phyloP scores from a whole-genome alignment of 2,888 invertebrate species.

The Oscheius sp. region DNA sequence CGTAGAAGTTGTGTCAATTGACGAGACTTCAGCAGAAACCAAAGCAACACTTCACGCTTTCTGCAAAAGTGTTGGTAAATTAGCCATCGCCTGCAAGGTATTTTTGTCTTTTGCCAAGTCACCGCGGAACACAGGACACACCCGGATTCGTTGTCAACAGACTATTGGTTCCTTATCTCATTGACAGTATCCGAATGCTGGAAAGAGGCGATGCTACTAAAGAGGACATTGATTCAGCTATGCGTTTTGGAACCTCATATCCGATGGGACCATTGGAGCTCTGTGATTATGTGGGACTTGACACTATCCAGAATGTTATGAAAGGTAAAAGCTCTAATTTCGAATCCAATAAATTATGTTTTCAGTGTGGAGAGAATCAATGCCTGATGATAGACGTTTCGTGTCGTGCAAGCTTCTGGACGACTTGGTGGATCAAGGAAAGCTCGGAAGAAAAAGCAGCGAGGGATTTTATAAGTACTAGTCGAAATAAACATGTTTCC shows the following conservation, averaged over 20 bases:
- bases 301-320: conserved; percentile 81
- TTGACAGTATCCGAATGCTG: conserved; percentile 76
- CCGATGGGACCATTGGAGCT: conserved; percentile 90
- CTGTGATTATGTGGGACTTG: conserved; percentile 84
- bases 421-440: conserved; percentile 81
- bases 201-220: conserved; percentile 78
- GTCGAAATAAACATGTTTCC: conserved; percentile 23
- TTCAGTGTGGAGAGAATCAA: conserved; percentile 56
- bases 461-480: conserved; percentile 83
- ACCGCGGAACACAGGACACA: conserved; percentile 77
- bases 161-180: conserved; percentile 83
- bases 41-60: conserved; percentile 80
- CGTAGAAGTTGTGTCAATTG: conserved; percentile 82
- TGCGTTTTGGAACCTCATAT: conserved; percentile 71
- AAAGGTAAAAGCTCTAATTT: conserved; percentile 76
- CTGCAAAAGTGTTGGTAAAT: conserved; percentile 84
- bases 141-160: conserved; percentile 91
- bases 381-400: conserved; percentile 53
- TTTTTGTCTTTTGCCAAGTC: no score
- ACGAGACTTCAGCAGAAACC: conserved; percentile 82
- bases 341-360: conserved; percentile 15
- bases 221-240: conserved; percentile 81
- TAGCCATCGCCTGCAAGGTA: conserved; percentile 83
- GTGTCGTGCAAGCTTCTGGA: conserved; percentile 74
- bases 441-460: conserved; percentile 82